Conservation (phyloP, 2,888 invertebrate genomes). For the Pseudococcus jackbeardsleyi region DNA sequence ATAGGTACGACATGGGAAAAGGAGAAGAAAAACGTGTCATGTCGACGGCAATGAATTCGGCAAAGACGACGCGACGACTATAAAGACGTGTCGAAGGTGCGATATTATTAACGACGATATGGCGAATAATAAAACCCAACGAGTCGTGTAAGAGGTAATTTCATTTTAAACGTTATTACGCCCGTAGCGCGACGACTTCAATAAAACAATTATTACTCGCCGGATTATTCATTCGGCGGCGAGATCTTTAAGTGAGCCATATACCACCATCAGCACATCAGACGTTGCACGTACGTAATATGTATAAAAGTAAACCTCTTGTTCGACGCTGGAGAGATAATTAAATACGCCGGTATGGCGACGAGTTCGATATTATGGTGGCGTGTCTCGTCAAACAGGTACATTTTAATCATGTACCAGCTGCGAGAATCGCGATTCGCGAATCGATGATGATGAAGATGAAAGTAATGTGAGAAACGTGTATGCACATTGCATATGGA, state of each 20-base stretch:
- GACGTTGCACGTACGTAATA: no score
- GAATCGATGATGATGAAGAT: neutral
- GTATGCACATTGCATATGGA: neutral
- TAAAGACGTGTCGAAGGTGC: neutral
- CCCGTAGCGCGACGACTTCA: neutral
- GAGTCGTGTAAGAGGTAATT: conserved; percentile 6
- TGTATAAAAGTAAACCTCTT: no score
- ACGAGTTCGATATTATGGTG: no score
- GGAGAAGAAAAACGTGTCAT: neutral
- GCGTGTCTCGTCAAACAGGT: no score
- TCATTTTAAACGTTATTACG: conserved; percentile 12
- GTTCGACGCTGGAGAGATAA: no score
- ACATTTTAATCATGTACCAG: neutral
- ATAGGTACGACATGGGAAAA: no score
- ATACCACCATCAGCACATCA: neutral
- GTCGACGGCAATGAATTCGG: neutral
- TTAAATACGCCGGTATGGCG: no score
- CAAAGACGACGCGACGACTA: no score
- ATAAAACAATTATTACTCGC: conserved; percentile 22
- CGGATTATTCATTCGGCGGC: neutral
- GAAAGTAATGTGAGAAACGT: neutral
- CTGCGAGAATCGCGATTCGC: neutral
- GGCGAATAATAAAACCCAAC: neutral
- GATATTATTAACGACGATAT: neutral
- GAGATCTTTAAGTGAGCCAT: neutral